These are phyloP conservation scores for Callospermophilus lateralis DNA, from an alignment of 2,113 vertebrate genomes.

Conservation along the genomic window DNA sequence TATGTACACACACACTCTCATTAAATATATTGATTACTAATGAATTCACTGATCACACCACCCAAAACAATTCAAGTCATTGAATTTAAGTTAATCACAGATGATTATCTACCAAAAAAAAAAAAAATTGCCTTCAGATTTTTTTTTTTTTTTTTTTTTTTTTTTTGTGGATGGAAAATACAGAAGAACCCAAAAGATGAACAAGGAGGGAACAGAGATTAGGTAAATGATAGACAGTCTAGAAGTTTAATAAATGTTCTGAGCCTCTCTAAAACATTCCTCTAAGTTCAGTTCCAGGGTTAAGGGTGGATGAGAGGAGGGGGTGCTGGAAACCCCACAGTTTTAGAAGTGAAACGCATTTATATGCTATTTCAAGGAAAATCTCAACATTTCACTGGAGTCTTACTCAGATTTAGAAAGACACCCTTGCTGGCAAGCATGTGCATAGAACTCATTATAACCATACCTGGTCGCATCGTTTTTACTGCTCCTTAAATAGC, in stretches of 20 bases:
- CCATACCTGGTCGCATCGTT: background rate
- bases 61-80: constrained; percentile 47
- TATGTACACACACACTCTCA: background rate
- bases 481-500: background rate
- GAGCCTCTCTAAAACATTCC: background rate
- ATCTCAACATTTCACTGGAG: background rate
- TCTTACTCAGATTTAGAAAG: background rate
- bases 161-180: constrained; percentile 8
- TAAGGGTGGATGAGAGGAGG: background rate
- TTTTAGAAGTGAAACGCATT: background rate
- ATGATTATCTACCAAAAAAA: constrained; percentile 30
- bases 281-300: background rate
- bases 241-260: background rate
- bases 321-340: too few species aligned
- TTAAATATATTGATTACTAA: constrained; percentile 73
- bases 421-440: background rate
- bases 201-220: background rate
- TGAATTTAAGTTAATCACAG: constrained; percentile 35
- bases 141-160: too few species aligned
- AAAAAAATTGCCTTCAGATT: background rate
- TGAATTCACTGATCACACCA: constrained; percentile 56
- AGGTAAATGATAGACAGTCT: background rate
- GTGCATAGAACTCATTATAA: background rate
- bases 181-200: background rate
- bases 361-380: background rate